Conservation (phyloP, 1,140 invertebrate species). For the Drosophila quadrilineata region DNA sequence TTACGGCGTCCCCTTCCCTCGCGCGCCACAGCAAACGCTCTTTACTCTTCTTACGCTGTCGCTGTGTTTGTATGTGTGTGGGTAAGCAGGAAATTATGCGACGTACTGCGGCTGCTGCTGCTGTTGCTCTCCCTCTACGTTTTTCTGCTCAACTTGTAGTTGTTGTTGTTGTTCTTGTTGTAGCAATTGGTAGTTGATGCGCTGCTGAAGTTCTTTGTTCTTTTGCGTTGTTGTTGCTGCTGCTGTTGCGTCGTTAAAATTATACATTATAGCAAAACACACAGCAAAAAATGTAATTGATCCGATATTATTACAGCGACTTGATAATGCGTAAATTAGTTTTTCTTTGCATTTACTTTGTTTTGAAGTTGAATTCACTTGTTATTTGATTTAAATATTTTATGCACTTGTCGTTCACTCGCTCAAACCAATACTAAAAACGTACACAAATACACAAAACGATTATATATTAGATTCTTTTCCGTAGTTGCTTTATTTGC, state of each 20-base stretch:
- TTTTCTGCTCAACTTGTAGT: background rate
- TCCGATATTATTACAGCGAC: too few species aligned
- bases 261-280: slow-evolving; percentile 53
- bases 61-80: slow-evolving; percentile 22
- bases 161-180: slow-evolving; percentile 29
- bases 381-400: slow-evolving; percentile 29
- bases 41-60: too few species aligned
- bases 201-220: slow-evolving; percentile 67
- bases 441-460: slow-evolving; percentile 10
- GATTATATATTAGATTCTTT: background rate
- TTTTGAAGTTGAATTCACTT: slow-evolving; percentile 7
- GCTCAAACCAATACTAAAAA: slow-evolving; percentile 17
- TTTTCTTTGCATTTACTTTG: slow-evolving; percentile 61
- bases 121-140: slow-evolving; percentile 34
- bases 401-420: slow-evolving; percentile 30
- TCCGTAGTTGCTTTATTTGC: background rate
- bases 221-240: slow-evolving; percentile 50
- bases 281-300: slow-evolving; percentile 33
- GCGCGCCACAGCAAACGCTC: slow-evolving; percentile 37
- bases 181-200: slow-evolving; percentile 41
- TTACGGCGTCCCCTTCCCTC: slow-evolving; percentile 49
- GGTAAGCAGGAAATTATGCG: slow-evolving; percentile 67
- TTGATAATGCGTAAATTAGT: slow-evolving; percentile 66
- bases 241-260: slow-evolving; percentile 44
- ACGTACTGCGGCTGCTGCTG: slow-evolving; percentile 44